phyloP scores from a whole-genome alignment of 2,113 vertebrate species.

The Protobothrops mucrosquamatus region DNA sequence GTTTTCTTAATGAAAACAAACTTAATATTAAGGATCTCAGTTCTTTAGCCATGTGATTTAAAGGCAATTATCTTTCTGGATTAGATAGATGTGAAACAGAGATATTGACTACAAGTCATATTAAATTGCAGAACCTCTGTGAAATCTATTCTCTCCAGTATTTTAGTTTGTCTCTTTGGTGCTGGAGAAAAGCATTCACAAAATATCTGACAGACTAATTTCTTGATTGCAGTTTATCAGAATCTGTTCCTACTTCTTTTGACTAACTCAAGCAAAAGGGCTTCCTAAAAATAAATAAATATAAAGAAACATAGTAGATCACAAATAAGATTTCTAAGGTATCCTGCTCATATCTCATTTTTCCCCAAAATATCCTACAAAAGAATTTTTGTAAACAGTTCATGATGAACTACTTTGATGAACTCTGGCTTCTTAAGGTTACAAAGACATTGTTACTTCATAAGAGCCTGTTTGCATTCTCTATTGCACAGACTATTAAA shows the following conservation, averaged over 20 bases:
- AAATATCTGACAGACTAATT: background rate
- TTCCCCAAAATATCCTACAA: background rate
- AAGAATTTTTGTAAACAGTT: background rate
- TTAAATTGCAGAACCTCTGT: background rate
- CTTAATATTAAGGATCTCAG: background rate
- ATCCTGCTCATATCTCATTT: background rate
- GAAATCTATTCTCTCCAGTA: background rate
- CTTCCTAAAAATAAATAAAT: constrained; percentile 26
- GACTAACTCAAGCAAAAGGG: background rate
- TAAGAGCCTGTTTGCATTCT: background rate
- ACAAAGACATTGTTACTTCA: background rate
- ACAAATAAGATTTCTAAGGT: background rate
- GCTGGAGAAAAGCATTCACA: background rate
- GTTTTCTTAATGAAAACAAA: background rate
- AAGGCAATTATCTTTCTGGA: background rate
- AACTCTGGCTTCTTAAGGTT: background rate
- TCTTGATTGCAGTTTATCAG: background rate
- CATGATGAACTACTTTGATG: background rate
- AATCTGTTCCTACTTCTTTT: rapidly evolving
- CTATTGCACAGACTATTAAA: background rate
- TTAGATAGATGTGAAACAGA: background rate
- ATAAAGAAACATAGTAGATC: rapidly evolving
- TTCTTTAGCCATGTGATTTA: rapidly evolving
- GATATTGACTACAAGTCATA: background rate
- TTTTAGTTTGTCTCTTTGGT: rapidly evolving